phyloP scores from a whole-genome alignment of 2,888 invertebrate species.

The Sesia bembeciformis region DNA sequence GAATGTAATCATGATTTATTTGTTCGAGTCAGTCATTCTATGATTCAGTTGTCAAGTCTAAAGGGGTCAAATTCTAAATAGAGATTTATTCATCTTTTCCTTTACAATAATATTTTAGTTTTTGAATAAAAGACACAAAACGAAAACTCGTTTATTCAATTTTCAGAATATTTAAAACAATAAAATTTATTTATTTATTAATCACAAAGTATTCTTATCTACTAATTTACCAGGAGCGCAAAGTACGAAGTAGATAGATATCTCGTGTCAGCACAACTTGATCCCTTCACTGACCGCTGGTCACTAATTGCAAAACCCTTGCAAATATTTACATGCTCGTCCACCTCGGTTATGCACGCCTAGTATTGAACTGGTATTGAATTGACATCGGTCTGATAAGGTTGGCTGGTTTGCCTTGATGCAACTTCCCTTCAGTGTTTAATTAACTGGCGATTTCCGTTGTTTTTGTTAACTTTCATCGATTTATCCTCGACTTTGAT shows the following conservation, averaged over 20 bases:
- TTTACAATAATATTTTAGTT: too few relatives aligned
- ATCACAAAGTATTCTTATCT: not conserved
- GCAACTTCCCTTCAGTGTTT: not conserved
- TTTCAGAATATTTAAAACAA: not conserved
- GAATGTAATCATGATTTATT: too few relatives aligned
- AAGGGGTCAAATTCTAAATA: too few relatives aligned
- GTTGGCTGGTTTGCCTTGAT: not conserved
- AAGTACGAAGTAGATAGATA: not conserved
- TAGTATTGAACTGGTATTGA: not conserved
- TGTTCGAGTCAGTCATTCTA: too few relatives aligned
- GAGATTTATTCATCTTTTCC: too few relatives aligned
- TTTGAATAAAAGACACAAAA: not conserved
- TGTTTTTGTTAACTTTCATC: slow-evolving; percentile 1
- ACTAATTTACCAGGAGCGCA: not conserved
- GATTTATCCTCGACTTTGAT: too few relatives aligned
- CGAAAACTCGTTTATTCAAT: not conserved
- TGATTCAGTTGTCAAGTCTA: too few relatives aligned
- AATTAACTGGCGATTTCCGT: slow-evolving; percentile 3
- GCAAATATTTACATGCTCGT: not conserved
- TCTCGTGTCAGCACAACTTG: slow-evolving; percentile 25
- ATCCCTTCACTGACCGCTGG: slow-evolving; percentile 24
- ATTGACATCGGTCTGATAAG: not conserved
- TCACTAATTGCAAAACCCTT: slow-evolving; percentile 12
- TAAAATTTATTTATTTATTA: not conserved
- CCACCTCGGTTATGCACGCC: not conserved